Evolutionary conservation across 2,797 vertebrate genomes (phyloP), one percentile per base, ranked within the genome.

Genomic region (Catharus ustulatus): DNA sequence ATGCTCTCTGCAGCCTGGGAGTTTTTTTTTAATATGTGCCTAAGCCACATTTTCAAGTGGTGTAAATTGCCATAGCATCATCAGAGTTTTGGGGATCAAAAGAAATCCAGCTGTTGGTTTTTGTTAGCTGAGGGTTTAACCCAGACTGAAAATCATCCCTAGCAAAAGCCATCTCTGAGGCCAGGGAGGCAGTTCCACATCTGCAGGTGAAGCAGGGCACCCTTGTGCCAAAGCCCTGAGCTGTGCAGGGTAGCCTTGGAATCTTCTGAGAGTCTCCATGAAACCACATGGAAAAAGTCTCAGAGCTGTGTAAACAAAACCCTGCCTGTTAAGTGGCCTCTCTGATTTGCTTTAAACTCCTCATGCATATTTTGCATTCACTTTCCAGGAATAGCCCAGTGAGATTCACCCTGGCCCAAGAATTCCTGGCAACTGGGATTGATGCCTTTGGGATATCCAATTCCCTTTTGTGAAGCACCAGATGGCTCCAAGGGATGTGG

Each of bases 311-410:
- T 72, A 76, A 93, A 84, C 59, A 76, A 45, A 88, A 68, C 63
- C 71, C 77, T 71, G 55, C 51, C 2, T 27, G 16, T 76, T 79
- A 11, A 23, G 51, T 29, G 27, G 24, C 76, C 66, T n/a, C n/a
- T 79, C 21, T 49, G 58, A 48, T 67, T 81, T 36, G 16, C 93
- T 93, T 69, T 18, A 23, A 90, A 79, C 38, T 73, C 67, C 46
- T 90, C 3, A 1, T 20, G 72, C 42, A 54, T 62, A 36, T 68
- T 80, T 86, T 59, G 84, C 66, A 59, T 96, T 82, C 80, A n/a
- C 77, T 89, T 90, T 76, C 91, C 91, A 87, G 81, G 87, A 95
- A 90, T 15, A 96, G 94, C 80, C 36, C 42, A 42, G 68, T 15
- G 55, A 88, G 89, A 40, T 49, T 71, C 74, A 71, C 30, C 52